Conservation (phyloP, 2,888 invertebrate genomes). For the Scotopteryx bipunctaria region DNA sequence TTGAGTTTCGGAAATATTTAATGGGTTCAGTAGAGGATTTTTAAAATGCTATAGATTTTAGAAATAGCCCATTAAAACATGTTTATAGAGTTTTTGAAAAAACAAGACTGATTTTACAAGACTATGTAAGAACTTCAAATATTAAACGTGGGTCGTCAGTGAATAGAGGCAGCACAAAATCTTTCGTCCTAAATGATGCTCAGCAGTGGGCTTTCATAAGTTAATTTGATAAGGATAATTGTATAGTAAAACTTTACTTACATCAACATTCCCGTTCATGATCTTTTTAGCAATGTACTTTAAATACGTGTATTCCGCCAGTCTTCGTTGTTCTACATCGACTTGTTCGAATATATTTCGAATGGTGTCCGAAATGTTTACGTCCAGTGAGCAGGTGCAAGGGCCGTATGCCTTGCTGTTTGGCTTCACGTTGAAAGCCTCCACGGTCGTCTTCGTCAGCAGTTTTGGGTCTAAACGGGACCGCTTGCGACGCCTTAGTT, state of each 20-base stretch:
- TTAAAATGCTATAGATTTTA: too few relatives aligned
- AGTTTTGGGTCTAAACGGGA: constrained; percentile 48
- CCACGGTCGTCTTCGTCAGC: constrained; percentile 67
- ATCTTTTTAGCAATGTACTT: constrained; percentile 75
- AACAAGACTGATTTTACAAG: too few relatives aligned
- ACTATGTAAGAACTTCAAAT: too few relatives aligned
- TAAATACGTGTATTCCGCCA: constrained; percentile 66
- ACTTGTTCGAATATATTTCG: constrained; percentile 76
- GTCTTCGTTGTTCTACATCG: constrained; percentile 66
- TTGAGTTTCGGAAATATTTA: too few relatives aligned
- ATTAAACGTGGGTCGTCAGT: too few relatives aligned
- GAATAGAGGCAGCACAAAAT: too few relatives aligned
- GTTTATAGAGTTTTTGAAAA: too few relatives aligned
- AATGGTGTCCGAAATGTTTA: constrained; percentile 71
- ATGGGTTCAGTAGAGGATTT: too few relatives aligned
- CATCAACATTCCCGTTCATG: constrained; percentile 59
- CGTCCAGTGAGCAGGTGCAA: constrained; percentile 70
- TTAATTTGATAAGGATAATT: too few relatives aligned
- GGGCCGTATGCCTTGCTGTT: constrained; percentile 58
- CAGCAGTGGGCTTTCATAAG: too few relatives aligned
- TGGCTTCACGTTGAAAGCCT: constrained; percentile 68
- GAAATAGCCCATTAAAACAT: too few relatives aligned
- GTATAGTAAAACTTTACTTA: constrained; percentile 37
- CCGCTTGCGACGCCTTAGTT: constrained; percentile 50
- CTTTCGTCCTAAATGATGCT: too few relatives aligned